Evolutionary conservation across 1,140 invertebrate genomes (phyloP).

Genomic region (Drosophila carrolli): DNA sequence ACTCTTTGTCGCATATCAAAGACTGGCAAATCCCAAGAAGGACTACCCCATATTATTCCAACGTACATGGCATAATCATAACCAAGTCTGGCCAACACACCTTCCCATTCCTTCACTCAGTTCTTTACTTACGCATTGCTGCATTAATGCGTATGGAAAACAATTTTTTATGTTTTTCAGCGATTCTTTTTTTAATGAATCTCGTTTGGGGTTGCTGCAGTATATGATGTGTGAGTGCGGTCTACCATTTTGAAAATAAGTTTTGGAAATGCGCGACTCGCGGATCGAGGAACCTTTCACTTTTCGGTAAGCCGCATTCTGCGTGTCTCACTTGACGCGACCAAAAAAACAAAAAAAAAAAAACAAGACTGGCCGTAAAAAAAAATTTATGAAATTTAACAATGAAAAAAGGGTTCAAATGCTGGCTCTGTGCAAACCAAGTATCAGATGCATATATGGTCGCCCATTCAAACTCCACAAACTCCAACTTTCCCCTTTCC

Average conservation of each 20-base stretch:
- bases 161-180: constrained; percentile 47
- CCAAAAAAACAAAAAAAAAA: constrained; percentile 13
- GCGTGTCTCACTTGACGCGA: constrained; percentile 71
- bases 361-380: constrained; percentile 3
- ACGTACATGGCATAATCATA: constrained; percentile 18
- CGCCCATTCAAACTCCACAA: constrained; percentile 40
- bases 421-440: constrained; percentile 3
- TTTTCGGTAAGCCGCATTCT: constrained; percentile 72
- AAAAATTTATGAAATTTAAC: constrained; percentile 62
- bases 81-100: constrained; percentile 25
- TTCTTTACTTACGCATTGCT: constrained; percentile 65
- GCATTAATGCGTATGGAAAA: constrained; percentile 83
- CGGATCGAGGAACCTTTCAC: constrained; percentile 62
- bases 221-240: constrained; percentile 19
- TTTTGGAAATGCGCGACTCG: constrained; percentile 50
- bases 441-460: constrained; percentile 35
- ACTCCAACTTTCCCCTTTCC: constrained; percentile 23
- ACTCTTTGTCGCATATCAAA: constrained; percentile 38
- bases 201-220: constrained; percentile 57
- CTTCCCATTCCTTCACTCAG: constrained; percentile 1
- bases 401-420: constrained; percentile 37
- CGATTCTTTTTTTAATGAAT: constrained; percentile 42
- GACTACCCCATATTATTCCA: constrained; percentile 15
- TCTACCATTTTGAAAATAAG: constrained; percentile 58
- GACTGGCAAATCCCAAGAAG: constrained; percentile 23